Evolutionary conservation across 2,113 vertebrate genomes (phyloP), one percentile per base, ranked within the genome.

Genomic region (Pterocles gutturalis): DNA sequence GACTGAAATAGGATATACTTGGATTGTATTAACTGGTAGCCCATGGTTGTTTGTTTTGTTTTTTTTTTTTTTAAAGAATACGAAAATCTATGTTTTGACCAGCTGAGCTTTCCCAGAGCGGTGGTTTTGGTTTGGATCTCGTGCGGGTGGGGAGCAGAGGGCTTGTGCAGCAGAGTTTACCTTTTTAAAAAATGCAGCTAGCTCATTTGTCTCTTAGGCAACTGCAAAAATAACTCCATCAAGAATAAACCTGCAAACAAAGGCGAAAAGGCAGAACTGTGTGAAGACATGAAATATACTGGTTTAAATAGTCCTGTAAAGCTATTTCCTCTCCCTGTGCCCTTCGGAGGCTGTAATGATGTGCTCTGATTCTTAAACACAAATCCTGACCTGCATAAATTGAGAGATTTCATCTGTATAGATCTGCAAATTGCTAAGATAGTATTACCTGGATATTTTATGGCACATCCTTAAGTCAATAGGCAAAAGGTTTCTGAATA

Each of bases 401-500:
- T 91, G 92, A 91, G 93, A 86, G 61, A 88, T 94, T 93, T 97
- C 89, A 61, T 93, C 81, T 71, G 36, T 70, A 73, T 34, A 90
- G 92, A 54, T 60, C 87, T 94, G 90, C 90, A 96, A 93, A 97
- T 95, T 95, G 92, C 93, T 69, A 93, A 92, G 94, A 92, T 95
- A 91, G 96, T 84, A 94, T 96, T 97, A 98, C 94, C 96, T 97
- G 97, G 96, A 58, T 98, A 95, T 97, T 97, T 98, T 98, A 97
- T 96, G 94, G 96, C 92, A 96, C 79, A 90, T 98, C 97, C 97
- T 97, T 97, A 97, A 98, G 97, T 98, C 98, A 98, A 98, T 96
- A 98, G 95, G 96, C 96, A 95, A 97, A 97, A 97, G 97, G 92
- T 97, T 98, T 97, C 96, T 91, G 97, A 97, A 98, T 97, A 98